These are phyloP conservation scores for Peromyscus eremicus DNA, from an alignment of 2,797 vertebrate species.

Conservation along the genomic window DNA sequence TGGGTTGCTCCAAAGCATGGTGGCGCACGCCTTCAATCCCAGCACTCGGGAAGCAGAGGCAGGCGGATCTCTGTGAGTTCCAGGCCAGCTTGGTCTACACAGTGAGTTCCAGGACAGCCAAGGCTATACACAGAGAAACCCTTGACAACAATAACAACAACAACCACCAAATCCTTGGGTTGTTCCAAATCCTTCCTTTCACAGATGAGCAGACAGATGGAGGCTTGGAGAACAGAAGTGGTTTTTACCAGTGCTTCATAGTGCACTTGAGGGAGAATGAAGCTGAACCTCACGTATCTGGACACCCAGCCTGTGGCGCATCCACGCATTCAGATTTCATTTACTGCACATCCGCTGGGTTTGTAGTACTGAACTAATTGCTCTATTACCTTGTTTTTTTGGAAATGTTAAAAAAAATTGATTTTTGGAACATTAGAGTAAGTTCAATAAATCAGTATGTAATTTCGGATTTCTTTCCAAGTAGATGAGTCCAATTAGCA, in stretches of 20 bases:
- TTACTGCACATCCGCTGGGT: constrained; percentile 44
- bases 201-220: neutral
- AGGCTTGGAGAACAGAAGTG: neutral
- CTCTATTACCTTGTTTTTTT: constrained; percentile 8
- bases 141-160: neutral
- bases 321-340: neutral
- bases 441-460: constrained; percentile 48
- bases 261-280: neutral
- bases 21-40: neutral
- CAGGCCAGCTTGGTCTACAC: neutral
- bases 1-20: neutral
- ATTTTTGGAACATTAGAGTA: constrained; percentile 36
- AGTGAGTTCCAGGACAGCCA: neutral
- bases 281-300: neutral
- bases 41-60: neutral
- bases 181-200: constrained; percentile 19
- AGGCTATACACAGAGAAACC: neutral
- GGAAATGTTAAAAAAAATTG: constrained; percentile 55
- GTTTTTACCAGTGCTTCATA: neutral
- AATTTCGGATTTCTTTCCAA: constrained; percentile 46
- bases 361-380: neutral
- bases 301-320: neutral
- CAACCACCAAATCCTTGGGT: neutral
- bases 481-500: neutral
- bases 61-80: neutral